Conservation (phyloP, 2,888 invertebrate genomes). For the Homarus gammarus region DNA sequence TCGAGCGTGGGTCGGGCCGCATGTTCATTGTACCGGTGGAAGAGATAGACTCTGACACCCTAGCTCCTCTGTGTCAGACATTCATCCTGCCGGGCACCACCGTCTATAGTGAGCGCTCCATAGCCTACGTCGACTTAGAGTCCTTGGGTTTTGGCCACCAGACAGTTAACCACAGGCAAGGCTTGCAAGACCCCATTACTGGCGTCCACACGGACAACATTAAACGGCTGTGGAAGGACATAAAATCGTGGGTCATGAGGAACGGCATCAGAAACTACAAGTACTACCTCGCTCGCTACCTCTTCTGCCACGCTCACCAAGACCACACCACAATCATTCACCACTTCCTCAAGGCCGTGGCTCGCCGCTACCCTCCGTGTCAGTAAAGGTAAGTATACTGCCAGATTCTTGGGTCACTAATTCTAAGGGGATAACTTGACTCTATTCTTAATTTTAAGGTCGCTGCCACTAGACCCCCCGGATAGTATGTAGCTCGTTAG, state of each 20-base stretch:
- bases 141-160: not conserved
- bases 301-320: conserved; percentile 6
- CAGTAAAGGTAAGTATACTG: conserved; percentile 15
- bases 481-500: too few relatives aligned
- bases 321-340: conserved; percentile 18
- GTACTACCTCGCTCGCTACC: conserved; percentile 1
- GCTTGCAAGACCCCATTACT: not conserved
- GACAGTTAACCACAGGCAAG: too few relatives aligned
- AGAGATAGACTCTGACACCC: not conserved
- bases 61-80: conserved; percentile 8
- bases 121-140: not conserved
- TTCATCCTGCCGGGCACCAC: not conserved
- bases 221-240: not conserved
- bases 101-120: not conserved
- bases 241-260: not conserved
- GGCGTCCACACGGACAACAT: not conserved
- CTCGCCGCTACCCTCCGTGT: not conserved
- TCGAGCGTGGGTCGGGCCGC: not conserved
- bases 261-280: not conserved
- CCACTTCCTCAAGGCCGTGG: not conserved
- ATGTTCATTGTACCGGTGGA: conserved; percentile 17
- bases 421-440: too few relatives aligned
- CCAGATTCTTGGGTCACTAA: too few relatives aligned
- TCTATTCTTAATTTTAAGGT: too few relatives aligned
- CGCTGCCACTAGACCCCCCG: too few relatives aligned